Evolutionary conservation across 2,888 invertebrate genomes (phyloP).

Genomic region (Orthosia cruda): DNA sequence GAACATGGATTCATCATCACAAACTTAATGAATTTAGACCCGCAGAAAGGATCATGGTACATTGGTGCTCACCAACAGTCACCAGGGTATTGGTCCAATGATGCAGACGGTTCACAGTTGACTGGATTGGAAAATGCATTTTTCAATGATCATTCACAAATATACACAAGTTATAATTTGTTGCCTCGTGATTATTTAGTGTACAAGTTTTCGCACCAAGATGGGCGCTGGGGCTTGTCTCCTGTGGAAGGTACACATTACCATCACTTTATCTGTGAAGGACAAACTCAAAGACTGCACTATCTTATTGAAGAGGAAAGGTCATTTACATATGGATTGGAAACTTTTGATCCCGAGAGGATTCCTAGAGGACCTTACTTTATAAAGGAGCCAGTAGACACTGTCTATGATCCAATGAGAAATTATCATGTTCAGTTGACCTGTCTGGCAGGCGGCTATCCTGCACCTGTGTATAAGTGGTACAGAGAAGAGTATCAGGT

Average conservation of each 20-base stretch:
- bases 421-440: slow-evolving; percentile 95
- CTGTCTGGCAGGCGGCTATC: slow-evolving; percentile 97
- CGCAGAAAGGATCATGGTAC: slow-evolving; percentile 97
- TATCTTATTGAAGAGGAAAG: slow-evolving; percentile 94
- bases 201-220: slow-evolving; percentile 94
- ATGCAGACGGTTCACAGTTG: slow-evolving; percentile 95
- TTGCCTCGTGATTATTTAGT: slow-evolving; percentile 94
- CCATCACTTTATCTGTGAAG: slow-evolving; percentile 97
- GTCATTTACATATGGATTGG: slow-evolving; percentile 96
- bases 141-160: slow-evolving; percentile 92
- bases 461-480: slow-evolving; percentile 97
- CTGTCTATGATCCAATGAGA: slow-evolving; percentile 95
- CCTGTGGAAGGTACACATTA: slow-evolving; percentile 95
- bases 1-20: slow-evolving; percentile 97
- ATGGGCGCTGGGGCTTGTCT: slow-evolving; percentile 96
- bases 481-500: slow-evolving; percentile 97
- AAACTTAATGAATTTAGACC: slow-evolving; percentile 96
- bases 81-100: slow-evolving; percentile 96
- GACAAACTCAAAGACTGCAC: slow-evolving; percentile 94
- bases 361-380: slow-evolving; percentile 98
- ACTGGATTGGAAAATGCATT: slow-evolving; percentile 96
- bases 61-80: slow-evolving; percentile 95
- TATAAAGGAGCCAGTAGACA: slow-evolving; percentile 96
- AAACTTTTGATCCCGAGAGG: slow-evolving; percentile 95
- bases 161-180: slow-evolving; percentile 87